Conservation (phyloP, 2,797 vertebrate genomes). For the Anguilla obscura region DNA sequence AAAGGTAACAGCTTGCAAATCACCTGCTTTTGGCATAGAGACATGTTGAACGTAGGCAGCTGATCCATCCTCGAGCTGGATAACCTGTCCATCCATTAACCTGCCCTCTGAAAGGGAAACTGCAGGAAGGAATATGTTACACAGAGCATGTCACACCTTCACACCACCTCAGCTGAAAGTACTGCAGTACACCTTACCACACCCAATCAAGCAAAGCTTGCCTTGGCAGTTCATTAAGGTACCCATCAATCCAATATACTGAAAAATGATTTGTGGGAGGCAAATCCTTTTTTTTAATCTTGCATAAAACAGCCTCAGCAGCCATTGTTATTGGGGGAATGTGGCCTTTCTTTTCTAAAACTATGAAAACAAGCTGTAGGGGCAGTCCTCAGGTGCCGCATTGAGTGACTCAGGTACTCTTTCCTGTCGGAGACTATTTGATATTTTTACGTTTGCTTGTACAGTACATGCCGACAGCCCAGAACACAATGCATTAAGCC, state of each 20-base stretch:
- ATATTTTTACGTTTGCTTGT: not conserved
- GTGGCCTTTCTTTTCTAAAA: not conserved
- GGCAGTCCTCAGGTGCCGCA: not conserved
- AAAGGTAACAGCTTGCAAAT: not conserved
- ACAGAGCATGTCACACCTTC: conserved; percentile 5
- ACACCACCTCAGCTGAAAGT: not conserved
- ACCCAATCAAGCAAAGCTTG: not conserved
- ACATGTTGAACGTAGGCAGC: conserved; percentile 96
- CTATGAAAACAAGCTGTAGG: not conserved
- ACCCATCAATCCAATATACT: not conserved
- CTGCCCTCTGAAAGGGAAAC: conserved; percentile 82
- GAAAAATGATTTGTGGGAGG: not conserved
- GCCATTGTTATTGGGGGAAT: not conserved
- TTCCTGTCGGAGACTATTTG: not conserved
- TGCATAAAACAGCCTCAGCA: not conserved
- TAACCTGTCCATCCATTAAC: conserved; percentile 96
- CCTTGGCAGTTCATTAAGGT: not conserved
- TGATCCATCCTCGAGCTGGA: conserved; percentile 96
- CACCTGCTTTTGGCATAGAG: conserved; percentile 71
- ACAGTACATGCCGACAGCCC: not conserved
- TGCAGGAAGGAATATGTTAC: conserved; percentile 31
- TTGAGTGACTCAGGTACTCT: not conserved
- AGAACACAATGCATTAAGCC: no score
- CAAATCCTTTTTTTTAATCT: not conserved
- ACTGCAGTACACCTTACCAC: not conserved